Evolutionary conservation across 2,888 invertebrate genomes (phyloP), one percentile per base, ranked within the genome.

Genomic region (Melangyna quadrimaculata): DNA sequence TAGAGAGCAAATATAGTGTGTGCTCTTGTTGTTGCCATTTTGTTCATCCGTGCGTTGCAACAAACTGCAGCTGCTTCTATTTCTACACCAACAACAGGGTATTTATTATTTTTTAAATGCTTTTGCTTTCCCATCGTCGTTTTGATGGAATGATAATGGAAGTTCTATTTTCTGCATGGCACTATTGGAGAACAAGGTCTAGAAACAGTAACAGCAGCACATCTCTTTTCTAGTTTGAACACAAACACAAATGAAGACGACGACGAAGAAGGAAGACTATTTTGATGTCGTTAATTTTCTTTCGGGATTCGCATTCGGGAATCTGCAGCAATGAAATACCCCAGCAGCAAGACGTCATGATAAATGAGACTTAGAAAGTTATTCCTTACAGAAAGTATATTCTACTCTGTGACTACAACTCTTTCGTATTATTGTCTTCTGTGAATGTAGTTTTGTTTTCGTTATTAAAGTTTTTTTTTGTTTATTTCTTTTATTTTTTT

Each of bases 81-180:
- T 55, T 55, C 55, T 55, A 10, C 27, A 29, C 32, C 32, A 35
- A 35, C 32, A 35, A 35, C 57, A 73, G 73, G 65, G 70, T 78
- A 78, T 84, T 84, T 84, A 84, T 80, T 84, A 80, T 80, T 84
- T 84, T 80, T 80, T 84, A 84, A 84, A 80, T 71, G 84, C 71
- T 80, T 59, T 84, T 43, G 19, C 53, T 72, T 22, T 65, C 35
- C 40, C 59, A 51, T 80, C 80, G 45, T 71, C 51, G 17, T 75
- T 79, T 80, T 84, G 84, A 84, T 80, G 74, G 80, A 84, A 84
- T 74, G 70, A 84, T 71, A 75, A 75, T 75, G 74, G 57, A 75
- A 57, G 63, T 80, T 53, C 74, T 29, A 67, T 69, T 27, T 73
- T 61, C 69, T 40, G 35, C 7, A 59, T 43, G 40, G 65, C 17